Evolutionary conservation across 2,797 vertebrate species (phyloP).

Genomic region (Onychomys leucogaster): DNA sequence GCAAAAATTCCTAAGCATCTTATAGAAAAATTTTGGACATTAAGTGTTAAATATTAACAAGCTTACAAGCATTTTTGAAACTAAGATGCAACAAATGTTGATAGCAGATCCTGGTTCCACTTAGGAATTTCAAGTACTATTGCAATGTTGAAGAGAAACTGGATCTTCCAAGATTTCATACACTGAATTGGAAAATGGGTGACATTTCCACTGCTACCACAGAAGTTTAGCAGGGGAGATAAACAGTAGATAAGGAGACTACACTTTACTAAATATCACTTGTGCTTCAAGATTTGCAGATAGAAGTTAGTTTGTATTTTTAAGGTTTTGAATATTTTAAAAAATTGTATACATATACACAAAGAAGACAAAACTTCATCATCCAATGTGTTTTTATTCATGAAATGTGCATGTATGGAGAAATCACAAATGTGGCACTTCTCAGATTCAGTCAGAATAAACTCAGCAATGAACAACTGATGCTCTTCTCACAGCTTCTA

Average conservation of each 20-base stretch:
- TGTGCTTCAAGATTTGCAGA: not conserved
- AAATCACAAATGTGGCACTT: not conserved
- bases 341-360: not conserved
- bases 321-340: constrained; percentile 33
- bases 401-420: not conserved
- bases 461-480: not conserved
- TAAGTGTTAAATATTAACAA: constrained; percentile 1
- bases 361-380: not conserved
- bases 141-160: not conserved
- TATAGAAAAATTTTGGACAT: not conserved
- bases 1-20: not conserved
- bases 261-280: not conserved
- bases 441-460: not conserved
- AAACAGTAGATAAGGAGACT: not conserved
- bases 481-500: not conserved
- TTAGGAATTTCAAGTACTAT: not conserved
- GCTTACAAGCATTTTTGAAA: not conserved
- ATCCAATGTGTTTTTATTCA: not conserved
- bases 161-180: not conserved
- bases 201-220: not conserved
- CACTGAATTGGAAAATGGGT: not conserved
- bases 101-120: not conserved
- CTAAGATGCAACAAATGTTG: not conserved
- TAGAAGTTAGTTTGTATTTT: not conserved
- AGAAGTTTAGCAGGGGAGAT: not conserved